Evolutionary conservation across 2,888 invertebrate genomes (phyloP).

Genomic region (Eudemis profundana): DNA sequence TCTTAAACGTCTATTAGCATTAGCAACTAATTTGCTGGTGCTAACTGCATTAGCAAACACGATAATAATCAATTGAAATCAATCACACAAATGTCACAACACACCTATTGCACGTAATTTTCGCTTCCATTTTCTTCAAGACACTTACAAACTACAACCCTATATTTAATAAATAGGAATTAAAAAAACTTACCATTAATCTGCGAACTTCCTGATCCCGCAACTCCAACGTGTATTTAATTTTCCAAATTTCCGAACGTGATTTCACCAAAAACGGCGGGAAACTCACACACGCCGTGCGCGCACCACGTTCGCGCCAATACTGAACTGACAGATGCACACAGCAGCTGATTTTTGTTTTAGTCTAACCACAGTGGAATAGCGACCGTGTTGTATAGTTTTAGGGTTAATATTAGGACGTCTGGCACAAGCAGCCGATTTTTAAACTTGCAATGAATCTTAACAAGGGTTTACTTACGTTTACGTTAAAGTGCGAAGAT

Average conservation of each 20-base stretch:
- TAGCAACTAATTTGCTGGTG: too few relatives aligned
- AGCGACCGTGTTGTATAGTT: background rate
- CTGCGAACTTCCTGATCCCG: background rate
- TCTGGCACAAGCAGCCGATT: background rate
- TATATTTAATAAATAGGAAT: background rate
- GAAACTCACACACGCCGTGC: conserved; percentile 56
- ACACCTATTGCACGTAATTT: background rate
- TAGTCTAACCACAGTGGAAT: conserved; percentile 29
- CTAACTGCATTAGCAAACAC: too few relatives aligned
- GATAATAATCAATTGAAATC: background rate
- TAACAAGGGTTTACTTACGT: too few relatives aligned
- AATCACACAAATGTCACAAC: too few relatives aligned
- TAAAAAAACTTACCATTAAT: conserved; percentile 23
- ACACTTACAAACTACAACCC: background rate
- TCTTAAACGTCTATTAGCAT: background rate
- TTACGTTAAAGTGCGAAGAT: too few relatives aligned
- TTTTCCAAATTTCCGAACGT: conserved; percentile 44
- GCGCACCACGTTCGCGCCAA: conserved; percentile 69
- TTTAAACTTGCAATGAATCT: background rate
- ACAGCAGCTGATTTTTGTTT: conserved; percentile 67
- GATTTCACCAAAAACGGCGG: conserved; percentile 51
- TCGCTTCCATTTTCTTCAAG: background rate
- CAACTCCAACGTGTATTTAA: background rate
- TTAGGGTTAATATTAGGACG: conserved; percentile 1
- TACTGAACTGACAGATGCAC: conserved; percentile 70